Evolutionary conservation across 2,888 invertebrate genomes (phyloP).

Genomic region (Rotaria sp.): DNA sequence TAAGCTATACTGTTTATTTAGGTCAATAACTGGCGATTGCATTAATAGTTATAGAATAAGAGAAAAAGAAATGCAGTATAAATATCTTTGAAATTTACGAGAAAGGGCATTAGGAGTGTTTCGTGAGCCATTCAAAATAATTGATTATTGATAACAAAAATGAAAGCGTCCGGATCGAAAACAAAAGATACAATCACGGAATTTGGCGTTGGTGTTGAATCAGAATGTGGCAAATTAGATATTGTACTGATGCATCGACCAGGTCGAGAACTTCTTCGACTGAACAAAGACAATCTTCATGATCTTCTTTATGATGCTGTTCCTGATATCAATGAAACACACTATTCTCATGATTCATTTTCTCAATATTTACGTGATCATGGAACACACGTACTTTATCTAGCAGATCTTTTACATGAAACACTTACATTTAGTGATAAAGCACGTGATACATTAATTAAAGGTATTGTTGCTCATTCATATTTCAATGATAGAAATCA

Average conservation of each 20-base stretch:
- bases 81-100: too few relatives aligned
- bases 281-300: neutral
- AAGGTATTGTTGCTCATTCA: neutral
- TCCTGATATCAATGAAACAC: neutral
- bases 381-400: neutral
- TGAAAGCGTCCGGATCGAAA: neutral
- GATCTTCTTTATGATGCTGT: neutral
- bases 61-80: too few relatives aligned
- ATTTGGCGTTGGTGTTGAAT: neutral
- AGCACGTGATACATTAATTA: neutral
- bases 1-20: too few relatives aligned
- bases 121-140: neutral
- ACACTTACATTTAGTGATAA: neutral
- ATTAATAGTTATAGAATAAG: too few relatives aligned
- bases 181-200: neutral
- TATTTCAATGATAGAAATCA: neutral
- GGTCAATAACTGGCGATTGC: too few relatives aligned
- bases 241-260: constrained; percentile 14
- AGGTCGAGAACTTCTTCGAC: neutral
- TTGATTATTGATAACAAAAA: neutral
- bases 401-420: neutral
- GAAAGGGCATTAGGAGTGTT: too few relatives aligned
- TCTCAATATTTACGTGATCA: neutral
- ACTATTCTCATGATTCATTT: neutral
- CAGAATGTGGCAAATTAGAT: neutral